Conservation (phyloP, 1,140 invertebrate genomes). For the Antheraea pernyi region DNA sequence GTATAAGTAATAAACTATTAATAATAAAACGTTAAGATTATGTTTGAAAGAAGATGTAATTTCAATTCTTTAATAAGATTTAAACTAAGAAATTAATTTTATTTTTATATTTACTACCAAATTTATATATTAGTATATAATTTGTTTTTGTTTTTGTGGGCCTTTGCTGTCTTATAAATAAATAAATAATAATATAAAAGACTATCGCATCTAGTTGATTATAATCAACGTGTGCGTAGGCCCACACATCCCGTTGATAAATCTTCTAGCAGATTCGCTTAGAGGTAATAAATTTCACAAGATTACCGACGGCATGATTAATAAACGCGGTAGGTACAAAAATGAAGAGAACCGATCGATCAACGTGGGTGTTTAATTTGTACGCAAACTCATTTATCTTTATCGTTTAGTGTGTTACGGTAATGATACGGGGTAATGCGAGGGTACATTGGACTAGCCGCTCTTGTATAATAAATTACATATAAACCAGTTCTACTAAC, state of each 20-base stretch:
- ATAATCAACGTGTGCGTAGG: constrained; percentile 19
- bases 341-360: constrained; percentile 71
- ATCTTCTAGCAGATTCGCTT: constrained; percentile 71
- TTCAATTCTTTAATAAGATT: too few species aligned
- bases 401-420: constrained; percentile 42
- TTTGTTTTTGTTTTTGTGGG: too few species aligned
- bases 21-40: too few species aligned
- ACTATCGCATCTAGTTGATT: constrained; percentile 21
- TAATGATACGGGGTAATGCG: constrained; percentile 18
- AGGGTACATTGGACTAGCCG: constrained; percentile 14
- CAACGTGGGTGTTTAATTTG: constrained; percentile 75
- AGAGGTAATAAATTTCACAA: constrained; percentile 75
- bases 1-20: too few species aligned
- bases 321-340: constrained; percentile 64
- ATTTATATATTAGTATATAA: too few species aligned
- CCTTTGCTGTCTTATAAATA: too few species aligned
- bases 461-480: background rate
- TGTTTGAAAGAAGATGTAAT: too few species aligned
- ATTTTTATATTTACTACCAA: too few species aligned
- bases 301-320: constrained; percentile 69
- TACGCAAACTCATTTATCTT: constrained; percentile 60
- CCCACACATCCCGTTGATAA: constrained; percentile 74
- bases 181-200: too few species aligned
- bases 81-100: too few species aligned
- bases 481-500: background rate